Evolutionary conservation across 2,888 invertebrate genomes (phyloP).

Genomic region (Ormyrus rosae): DNA sequence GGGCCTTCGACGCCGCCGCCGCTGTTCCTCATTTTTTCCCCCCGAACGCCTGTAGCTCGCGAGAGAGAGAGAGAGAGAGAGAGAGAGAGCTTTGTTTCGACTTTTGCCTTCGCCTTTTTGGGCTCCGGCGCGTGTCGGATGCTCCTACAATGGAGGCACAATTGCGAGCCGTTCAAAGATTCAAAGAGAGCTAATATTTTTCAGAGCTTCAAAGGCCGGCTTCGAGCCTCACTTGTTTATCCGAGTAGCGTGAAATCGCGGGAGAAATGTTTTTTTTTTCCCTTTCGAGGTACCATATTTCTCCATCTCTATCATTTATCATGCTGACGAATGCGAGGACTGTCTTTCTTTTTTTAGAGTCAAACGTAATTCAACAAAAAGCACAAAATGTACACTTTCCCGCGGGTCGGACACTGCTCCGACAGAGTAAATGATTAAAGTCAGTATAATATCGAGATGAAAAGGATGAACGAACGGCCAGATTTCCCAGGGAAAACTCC

Average conservation of each 20-base stretch:
- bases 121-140: neutral
- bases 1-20: neutral
- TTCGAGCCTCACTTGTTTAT: conserved; percentile 24
- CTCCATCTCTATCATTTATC: conserved; percentile 8
- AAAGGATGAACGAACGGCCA: too few species aligned
- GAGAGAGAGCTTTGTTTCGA: conserved; percentile 1
- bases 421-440: too few species aligned
- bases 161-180: conserved; percentile 26
- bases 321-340: neutral
- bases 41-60: neutral
- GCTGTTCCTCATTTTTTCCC: neutral
- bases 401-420: too few species aligned
- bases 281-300: too few species aligned
- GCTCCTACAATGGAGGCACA: conserved; percentile 18
- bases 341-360: neutral
- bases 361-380: neutral
- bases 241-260: neutral
- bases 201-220: conserved; percentile 25
- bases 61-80: neutral
- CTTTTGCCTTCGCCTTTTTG: neutral
- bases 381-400: too few species aligned
- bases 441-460: too few species aligned
- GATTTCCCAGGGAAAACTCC: too few species aligned
- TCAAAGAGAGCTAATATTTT: conserved; percentile 29
- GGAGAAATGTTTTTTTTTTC: neutral